phyloP scores from a whole-genome alignment of 1,140 invertebrate species.

The Asbolus verrucosus region DNA sequence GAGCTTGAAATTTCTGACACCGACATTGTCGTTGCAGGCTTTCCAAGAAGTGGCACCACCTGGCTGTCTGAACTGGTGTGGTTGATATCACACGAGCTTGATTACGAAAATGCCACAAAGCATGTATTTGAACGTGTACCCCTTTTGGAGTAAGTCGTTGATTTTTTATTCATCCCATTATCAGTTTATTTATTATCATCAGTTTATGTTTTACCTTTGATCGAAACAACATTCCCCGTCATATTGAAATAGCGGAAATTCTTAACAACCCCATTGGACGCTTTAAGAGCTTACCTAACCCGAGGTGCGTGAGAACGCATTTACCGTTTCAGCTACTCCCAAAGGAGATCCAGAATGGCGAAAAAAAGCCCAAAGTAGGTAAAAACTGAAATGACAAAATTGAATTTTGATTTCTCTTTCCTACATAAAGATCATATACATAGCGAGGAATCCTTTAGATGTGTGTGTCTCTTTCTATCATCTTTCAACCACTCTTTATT shows the following conservation, averaged over 20 bases:
- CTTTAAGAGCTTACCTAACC: not conserved
- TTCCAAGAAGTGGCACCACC: conserved; percentile 73
- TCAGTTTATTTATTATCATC: too few relatives aligned
- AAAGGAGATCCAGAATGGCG: not conserved
- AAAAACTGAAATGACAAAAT: not conserved
- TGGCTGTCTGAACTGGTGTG: conserved; percentile 90
- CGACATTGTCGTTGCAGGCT: conserved; percentile 56
- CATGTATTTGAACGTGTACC: conserved; percentile 53
- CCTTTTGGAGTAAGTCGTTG: too few relatives aligned
- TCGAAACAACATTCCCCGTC: not conserved
- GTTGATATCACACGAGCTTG: conserved; percentile 82
- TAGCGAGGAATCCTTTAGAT: conserved; percentile 93
- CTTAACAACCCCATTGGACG: too few relatives aligned
- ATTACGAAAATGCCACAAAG: conserved; percentile 78
- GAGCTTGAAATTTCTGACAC: too few relatives aligned
- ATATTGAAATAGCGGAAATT: not conserved
- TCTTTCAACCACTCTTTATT: conserved; percentile 74
- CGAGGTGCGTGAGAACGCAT: not conserved
- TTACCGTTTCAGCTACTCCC: conserved; percentile 6
- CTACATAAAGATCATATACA: conserved; percentile 82
- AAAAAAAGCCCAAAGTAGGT: not conserved
- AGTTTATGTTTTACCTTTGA: conserved; percentile 52
- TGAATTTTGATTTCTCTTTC: not conserved
- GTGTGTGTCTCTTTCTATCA: conserved; percentile 91
- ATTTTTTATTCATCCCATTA: too few relatives aligned